Conservation (phyloP, 2,113 vertebrate genomes). For the Ictalurus furcatus region DNA sequence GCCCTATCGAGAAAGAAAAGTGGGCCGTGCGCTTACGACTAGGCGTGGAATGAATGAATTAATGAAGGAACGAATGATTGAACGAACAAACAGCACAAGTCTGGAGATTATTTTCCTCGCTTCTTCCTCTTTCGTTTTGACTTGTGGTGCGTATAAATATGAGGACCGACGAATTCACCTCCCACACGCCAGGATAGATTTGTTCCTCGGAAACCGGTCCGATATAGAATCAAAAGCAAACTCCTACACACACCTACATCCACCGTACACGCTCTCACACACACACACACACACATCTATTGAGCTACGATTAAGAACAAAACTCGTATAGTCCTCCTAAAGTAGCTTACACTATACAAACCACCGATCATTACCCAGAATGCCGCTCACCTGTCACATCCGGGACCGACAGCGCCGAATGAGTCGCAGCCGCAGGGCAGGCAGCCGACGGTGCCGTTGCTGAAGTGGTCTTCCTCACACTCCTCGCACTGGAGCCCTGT, state of each 20-base stretch:
- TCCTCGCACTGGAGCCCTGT: slow-evolving; percentile 73
- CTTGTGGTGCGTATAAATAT: background rate
- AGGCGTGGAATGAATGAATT: background rate
- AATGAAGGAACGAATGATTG: background rate
- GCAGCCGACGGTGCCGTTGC: slow-evolving; percentile 73
- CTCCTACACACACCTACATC: slow-evolving; percentile 20
- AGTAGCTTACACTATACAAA: background rate
- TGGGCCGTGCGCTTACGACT: background rate
- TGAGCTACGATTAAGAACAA: background rate
- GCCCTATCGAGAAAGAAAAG: background rate
- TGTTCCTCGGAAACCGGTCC: background rate
- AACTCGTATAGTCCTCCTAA: background rate
- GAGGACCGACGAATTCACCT: background rate
- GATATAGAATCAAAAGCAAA: background rate
- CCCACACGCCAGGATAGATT: slow-evolving; percentile 22
- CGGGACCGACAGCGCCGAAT: slow-evolving; percentile 64
- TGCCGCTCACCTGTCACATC: slow-evolving; percentile 75
- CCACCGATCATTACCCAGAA: background rate
- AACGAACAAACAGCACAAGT: background rate
- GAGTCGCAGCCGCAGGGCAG: slow-evolving; percentile 74
- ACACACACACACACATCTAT: background rate
- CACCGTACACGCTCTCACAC: background rate
- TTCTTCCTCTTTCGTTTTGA: background rate
- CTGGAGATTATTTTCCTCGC: background rate
- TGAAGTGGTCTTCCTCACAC: slow-evolving; percentile 74